These are phyloP conservation scores for Lydus trimaculatus DNA, from an alignment of 2,888 invertebrate species.

Conservation along the genomic window DNA sequence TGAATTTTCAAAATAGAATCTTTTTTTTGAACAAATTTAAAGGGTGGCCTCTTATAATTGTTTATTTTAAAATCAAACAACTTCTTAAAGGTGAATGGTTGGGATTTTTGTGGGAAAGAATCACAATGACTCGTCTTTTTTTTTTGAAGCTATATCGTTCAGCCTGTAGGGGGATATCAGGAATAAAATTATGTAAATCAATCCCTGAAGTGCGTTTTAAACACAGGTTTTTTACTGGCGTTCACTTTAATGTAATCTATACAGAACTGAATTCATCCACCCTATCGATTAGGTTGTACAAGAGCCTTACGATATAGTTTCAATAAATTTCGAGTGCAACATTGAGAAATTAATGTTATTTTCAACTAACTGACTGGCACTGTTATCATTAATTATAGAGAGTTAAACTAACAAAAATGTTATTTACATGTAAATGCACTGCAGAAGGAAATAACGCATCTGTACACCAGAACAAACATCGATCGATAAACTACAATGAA, in stretches of 20 bases:
- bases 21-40: background rate
- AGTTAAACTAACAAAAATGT: background rate
- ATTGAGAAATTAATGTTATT: background rate
- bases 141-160: conserved; percentile 23
- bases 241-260: conserved; percentile 32
- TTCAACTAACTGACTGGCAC: conserved; percentile 4
- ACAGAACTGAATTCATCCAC: conserved; percentile 32
- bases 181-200: conserved; percentile 42
- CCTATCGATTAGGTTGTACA: conserved; percentile 11
- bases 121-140: background rate
- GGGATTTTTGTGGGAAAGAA: background rate
- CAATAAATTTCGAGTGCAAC: background rate
- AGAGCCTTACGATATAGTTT: background rate
- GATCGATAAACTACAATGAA: no score
- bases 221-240: conserved; percentile 35
- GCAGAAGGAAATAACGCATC: no score
- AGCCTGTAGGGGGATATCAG: conserved; percentile 33
- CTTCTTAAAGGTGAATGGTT: background rate
- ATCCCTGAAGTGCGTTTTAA: conserved; percentile 41
- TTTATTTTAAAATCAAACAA: background rate
- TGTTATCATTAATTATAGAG: background rate
- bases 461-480: no score
- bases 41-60: background rate
- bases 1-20: background rate
- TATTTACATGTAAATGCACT: conserved; percentile 3